These are phyloP conservation scores for Corydoras sp. DNA, from an alignment of 2,113 vertebrate genomes.

Conservation along the genomic window DNA sequence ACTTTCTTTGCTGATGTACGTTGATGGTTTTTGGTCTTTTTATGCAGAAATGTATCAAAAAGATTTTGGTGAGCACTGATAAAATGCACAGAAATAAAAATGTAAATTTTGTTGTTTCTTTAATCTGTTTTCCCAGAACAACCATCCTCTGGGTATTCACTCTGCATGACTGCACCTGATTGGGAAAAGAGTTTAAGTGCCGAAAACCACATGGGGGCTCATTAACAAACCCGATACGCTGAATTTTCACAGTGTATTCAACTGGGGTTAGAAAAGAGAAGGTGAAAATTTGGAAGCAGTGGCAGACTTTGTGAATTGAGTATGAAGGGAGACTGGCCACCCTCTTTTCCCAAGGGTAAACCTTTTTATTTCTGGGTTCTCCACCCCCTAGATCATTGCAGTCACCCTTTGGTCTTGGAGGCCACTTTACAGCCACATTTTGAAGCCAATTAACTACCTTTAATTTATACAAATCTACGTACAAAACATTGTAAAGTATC, in stretches of 20 bases:
- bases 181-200: slow-evolving; percentile 53
- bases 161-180: slow-evolving; percentile 56
- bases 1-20: no score
- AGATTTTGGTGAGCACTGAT: slow-evolving; percentile 26
- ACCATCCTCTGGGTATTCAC: slow-evolving; percentile 55
- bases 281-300: slow-evolving; percentile 20
- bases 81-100: slow-evolving; percentile 35
- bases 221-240: slow-evolving; percentile 58
- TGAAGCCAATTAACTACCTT: no score
- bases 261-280: slow-evolving; percentile 26
- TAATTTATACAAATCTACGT: no score
- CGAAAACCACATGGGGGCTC: slow-evolving; percentile 60
- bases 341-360: slow-evolving; percentile 41
- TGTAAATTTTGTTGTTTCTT: slow-evolving; percentile 47
- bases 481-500: no score
- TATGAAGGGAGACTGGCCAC: slow-evolving; percentile 36
- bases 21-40: no score
- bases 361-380: slow-evolving; percentile 49
- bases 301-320: slow-evolving; percentile 7
- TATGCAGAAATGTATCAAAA: no score
- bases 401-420: slow-evolving; percentile 58
- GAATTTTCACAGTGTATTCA: slow-evolving; percentile 51
- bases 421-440: slow-evolving; percentile 58
- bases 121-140: slow-evolving; percentile 33
- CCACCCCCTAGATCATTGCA: slow-evolving; percentile 50